Conservation (phyloP, 1,140 invertebrate genomes). For the Drosophila jambulina region DNA sequence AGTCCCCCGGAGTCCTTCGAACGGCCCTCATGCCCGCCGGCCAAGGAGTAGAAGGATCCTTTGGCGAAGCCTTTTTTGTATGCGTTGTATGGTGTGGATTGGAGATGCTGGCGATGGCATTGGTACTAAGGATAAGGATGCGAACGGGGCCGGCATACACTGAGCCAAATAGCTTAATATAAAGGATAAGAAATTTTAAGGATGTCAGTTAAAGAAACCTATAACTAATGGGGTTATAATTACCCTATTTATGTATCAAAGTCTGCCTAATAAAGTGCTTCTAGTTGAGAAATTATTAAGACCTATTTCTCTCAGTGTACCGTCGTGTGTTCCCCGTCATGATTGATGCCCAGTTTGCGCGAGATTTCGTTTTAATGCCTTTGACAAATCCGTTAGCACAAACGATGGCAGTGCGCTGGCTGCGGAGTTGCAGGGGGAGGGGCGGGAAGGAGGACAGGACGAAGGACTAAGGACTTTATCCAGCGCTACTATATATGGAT, state of each 20-base stretch:
- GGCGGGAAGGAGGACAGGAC: slow-evolving; percentile 11
- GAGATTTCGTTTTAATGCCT: slow-evolving; percentile 81
- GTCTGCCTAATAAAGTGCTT: no score
- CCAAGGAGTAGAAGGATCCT: slow-evolving; percentile 36
- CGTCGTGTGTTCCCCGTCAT: slow-evolving; percentile 54
- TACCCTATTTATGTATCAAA: not conserved
- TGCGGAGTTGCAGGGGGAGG: slow-evolving; percentile 9
- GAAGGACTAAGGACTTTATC: slow-evolving; percentile 37
- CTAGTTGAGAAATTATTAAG: not conserved
- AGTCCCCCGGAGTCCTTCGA: slow-evolving; percentile 6
- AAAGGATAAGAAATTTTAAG: no score
- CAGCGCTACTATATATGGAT: slow-evolving; percentile 4
- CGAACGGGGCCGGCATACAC: slow-evolving; percentile 7
- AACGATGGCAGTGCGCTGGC: slow-evolving; percentile 38
- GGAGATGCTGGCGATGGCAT: slow-evolving; percentile 10
- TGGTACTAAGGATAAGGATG: slow-evolving; percentile 9
- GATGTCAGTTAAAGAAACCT: not conserved
- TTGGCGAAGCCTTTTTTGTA: slow-evolving; percentile 46
- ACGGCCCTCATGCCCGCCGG: not conserved
- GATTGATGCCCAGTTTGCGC: slow-evolving; percentile 80
- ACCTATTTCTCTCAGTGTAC: slow-evolving; percentile 11
- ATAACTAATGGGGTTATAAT: not conserved
- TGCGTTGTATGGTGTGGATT: slow-evolving; percentile 35
- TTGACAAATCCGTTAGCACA: slow-evolving; percentile 80
- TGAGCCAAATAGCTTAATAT: no score